These are phyloP conservation scores for Orchesella cincta DNA, from an alignment of 1,140 invertebrate species.

Conservation along the genomic window DNA sequence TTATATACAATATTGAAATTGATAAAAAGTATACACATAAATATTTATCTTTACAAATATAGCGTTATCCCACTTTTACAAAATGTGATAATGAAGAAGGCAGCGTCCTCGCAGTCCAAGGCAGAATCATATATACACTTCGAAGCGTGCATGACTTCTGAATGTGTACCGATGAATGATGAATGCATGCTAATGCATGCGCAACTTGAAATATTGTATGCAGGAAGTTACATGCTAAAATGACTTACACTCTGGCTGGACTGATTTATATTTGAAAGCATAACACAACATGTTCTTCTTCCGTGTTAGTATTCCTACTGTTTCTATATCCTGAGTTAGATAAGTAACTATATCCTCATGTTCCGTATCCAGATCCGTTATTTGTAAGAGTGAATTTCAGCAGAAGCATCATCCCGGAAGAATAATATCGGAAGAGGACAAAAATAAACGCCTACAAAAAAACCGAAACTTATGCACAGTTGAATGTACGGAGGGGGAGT, in stretches of 20 bases:
- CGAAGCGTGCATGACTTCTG: no score
- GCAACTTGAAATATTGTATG: no score
- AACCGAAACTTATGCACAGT: background rate
- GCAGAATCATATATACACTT: no score
- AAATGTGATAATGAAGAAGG: no score
- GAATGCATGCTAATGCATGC: no score
- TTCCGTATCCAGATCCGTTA: background rate
- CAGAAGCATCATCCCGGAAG: slow-evolving; percentile 15
- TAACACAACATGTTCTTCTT: background rate
- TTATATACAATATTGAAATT: no score
- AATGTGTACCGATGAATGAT: no score
- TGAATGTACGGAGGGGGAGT: no score
- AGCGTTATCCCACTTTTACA: no score
- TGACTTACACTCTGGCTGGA: background rate
- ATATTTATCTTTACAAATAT: no score
- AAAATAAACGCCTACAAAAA: slow-evolving; percentile 28
- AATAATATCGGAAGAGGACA: slow-evolving; percentile 8
- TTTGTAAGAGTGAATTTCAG: background rate
- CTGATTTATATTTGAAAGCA: background rate
- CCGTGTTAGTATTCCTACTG: background rate
- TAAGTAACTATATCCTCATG: background rate
- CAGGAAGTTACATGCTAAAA: background rate
- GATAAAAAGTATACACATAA: no score
- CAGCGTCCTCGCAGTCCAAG: no score
- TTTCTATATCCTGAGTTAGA: background rate